Evolutionary conservation across 2,113 vertebrate species (phyloP).

Genomic region (Melospiza melodia): DNA sequence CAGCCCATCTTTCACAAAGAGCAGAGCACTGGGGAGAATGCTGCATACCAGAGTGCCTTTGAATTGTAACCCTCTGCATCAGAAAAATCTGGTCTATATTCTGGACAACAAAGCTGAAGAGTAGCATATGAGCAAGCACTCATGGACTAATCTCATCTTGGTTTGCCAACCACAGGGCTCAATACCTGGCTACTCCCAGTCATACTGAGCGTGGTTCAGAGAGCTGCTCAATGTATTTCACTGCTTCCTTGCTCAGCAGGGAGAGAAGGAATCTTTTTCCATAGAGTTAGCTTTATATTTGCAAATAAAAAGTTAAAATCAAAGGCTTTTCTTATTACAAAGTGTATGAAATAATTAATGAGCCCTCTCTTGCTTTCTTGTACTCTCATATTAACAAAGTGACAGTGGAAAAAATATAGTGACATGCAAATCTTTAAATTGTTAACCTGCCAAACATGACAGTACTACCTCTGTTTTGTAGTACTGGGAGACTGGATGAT

Average conservation of each 20-base stretch:
- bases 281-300: background rate
- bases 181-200: background rate
- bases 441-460: conserved; percentile 64
- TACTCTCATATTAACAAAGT: conserved; percentile 62
- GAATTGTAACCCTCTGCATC: background rate
- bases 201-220: background rate
- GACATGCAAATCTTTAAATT: conserved; percentile 47
- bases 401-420: conserved; percentile 48
- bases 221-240: background rate
- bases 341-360: conserved; percentile 25
- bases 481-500: conserved; percentile 65
- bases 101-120: background rate
- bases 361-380: conserved; percentile 22
- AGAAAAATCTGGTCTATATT: background rate
- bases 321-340: conserved; percentile 40
- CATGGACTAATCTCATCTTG: background rate
- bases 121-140: background rate
- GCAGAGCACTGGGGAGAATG: background rate
- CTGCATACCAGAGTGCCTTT: background rate
- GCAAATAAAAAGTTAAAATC: conserved; percentile 33
- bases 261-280: background rate
- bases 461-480: conserved; percentile 60
- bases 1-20: background rate
- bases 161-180: background rate
- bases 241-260: background rate